phyloP scores from a whole-genome alignment of 92 coral and sea anemone species.

The Ricordea florida region DNA sequence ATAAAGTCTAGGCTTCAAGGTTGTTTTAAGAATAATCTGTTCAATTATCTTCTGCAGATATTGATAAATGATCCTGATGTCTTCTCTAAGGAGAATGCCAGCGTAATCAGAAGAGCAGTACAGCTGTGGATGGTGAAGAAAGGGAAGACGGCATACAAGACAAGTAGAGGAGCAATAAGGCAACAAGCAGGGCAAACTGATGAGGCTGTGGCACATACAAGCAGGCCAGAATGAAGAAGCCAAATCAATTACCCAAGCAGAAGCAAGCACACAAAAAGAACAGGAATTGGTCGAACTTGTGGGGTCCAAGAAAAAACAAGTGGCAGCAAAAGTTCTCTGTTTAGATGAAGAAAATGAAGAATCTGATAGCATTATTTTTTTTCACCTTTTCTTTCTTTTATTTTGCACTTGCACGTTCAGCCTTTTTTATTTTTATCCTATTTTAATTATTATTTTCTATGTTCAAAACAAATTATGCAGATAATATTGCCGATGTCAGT shows the following conservation, averaged over 20 bases:
- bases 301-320: slow-evolving; percentile 21
- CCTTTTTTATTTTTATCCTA: too few species aligned
- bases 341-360: slow-evolving; percentile 25
- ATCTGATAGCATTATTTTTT: slow-evolving; percentile 23
- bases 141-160: slow-evolving; percentile 30
- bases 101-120: slow-evolving; percentile 34
- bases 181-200: slow-evolving; percentile 37
- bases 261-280: slow-evolving; percentile 15
- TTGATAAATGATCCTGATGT: slow-evolving; percentile 43
- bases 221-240: slow-evolving; percentile 1
- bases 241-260: slow-evolving; percentile 20
- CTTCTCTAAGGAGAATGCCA: slow-evolving; percentile 28
- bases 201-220: background rate
- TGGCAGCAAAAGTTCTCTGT: slow-evolving; percentile 44
- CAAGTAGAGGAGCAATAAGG: slow-evolving; percentile 16
- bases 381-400: too few species aligned
- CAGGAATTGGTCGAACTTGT: background rate
- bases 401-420: too few species aligned
- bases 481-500: too few species aligned
- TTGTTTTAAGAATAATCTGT: slow-evolving; percentile 39
- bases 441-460: too few species aligned
- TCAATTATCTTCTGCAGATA: slow-evolving; percentile 37
- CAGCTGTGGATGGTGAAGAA: slow-evolving; percentile 47
- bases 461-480: too few species aligned
- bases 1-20: slow-evolving; percentile 35